A percentile compares a stretch with the other conserved stretches of the same genome.
These are phyloP conservation scores for Noctilio leporinus DNA, from an alignment of 2,113 vertebrate species.

Conservation along the genomic window DNA sequence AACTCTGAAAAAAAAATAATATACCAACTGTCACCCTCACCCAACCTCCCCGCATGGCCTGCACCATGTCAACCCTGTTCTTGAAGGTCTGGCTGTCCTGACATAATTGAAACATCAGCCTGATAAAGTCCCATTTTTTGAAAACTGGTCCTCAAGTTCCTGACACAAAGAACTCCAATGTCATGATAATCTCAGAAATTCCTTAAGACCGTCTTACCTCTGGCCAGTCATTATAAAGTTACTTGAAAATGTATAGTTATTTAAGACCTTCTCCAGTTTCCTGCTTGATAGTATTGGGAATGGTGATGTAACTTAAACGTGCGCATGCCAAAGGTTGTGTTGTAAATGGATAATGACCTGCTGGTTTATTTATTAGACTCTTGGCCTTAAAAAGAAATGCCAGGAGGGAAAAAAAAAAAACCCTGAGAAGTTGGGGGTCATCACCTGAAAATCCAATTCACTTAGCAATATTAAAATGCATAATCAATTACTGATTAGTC, in stretches of 20 bases:
- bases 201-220: neutral
- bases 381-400: constrained; percentile 18
- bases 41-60: neutral
- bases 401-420: neutral
- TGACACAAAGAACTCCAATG: neutral
- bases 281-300: neutral
- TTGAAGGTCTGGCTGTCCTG: neutral
- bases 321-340: neutral
- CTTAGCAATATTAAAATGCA: neutral
- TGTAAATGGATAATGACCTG: constrained; percentile 5
- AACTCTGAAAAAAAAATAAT: neutral
- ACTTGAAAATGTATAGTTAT: neutral
- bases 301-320: neutral
- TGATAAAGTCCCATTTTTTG: neutral
- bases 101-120: neutral
- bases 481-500: constrained; percentile 13
- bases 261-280: neutral
- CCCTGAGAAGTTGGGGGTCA: neutral
- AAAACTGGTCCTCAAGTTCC: neutral
- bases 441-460: neutral
- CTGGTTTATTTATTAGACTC: constrained; percentile 23
- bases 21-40: neutral
- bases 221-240: neutral
- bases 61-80: neutral
- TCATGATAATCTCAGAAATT: neutral